Evolutionary conservation across 1,140 invertebrate species (phyloP).

Genomic region (Lasioglossum albipes): DNA sequence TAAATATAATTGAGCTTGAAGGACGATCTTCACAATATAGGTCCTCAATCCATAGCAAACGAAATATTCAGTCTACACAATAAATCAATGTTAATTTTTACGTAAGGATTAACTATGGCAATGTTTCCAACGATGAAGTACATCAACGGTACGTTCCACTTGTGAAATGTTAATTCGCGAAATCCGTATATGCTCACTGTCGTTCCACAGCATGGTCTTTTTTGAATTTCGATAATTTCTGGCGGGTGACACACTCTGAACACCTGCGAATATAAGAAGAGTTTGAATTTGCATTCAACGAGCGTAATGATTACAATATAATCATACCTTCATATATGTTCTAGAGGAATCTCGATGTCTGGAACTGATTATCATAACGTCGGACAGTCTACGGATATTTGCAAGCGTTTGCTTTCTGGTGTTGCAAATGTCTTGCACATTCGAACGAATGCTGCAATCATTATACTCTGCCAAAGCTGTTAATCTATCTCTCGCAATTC

Average conservation of each 20-base stretch:
- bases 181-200: conserved; percentile 65
- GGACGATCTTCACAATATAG: too few relatives aligned
- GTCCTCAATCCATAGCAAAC: too few relatives aligned
- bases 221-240: conserved; percentile 45
- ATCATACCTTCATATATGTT: conserved; percentile 65
- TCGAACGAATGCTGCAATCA: not conserved
- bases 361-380: conserved; percentile 64
- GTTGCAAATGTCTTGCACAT: not conserved
- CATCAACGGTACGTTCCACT: conserved; percentile 49
- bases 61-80: too few relatives aligned
- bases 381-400: conserved; percentile 54
- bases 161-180: conserved; percentile 27
- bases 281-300: not conserved
- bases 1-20: too few relatives aligned
- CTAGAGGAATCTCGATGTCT: conserved; percentile 41
- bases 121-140: conserved; percentile 56
- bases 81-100: conserved; percentile 41
- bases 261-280: conserved; percentile 26
- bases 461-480: conserved; percentile 52
- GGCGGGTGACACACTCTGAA: conserved; percentile 35
- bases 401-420: conserved; percentile 4
- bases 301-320: not conserved
- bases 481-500: conserved; percentile 58
- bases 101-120: conserved; percentile 61
- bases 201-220: conserved; percentile 67